A percentile compares a stretch with the other conserved stretches of the same genome.
Evolutionary conservation across 2,888 invertebrate genomes (phyloP).

Genomic region (Pollenia griseotomentosa): DNA sequence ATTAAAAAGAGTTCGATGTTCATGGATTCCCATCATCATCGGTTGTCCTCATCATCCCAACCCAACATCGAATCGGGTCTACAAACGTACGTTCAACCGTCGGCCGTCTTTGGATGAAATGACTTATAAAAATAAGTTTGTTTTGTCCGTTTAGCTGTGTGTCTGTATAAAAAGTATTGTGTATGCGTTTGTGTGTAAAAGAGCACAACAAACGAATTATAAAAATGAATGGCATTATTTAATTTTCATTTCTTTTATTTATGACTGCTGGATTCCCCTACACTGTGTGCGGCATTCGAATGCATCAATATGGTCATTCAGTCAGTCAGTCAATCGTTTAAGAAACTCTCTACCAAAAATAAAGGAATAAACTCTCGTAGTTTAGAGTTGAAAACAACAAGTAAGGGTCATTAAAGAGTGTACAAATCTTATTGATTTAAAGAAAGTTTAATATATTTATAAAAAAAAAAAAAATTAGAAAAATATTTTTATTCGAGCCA

Average conservation of each 20-base stretch:
- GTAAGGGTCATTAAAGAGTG: constrained; percentile 62
- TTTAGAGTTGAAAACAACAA: constrained; percentile 52
- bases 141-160: constrained; percentile 24
- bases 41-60: constrained; percentile 19
- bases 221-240: constrained; percentile 75
- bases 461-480: neutral
- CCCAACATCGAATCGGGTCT: constrained; percentile 10
- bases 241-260: constrained; percentile 68
- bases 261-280: constrained; percentile 64
- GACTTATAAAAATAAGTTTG: constrained; percentile 50
- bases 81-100: constrained; percentile 13
- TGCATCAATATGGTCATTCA: constrained; percentile 44
- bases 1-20: constrained; percentile 65
- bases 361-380: neutral
- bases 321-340: constrained; percentile 18
- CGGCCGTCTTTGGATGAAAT: constrained; percentile 52
- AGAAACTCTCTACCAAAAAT: neutral
- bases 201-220: constrained; percentile 71
- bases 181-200: constrained; percentile 12
- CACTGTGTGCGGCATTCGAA: constrained; percentile 59
- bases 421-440: constrained; percentile 62
- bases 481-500: neutral
- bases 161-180: neutral
- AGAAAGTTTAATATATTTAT: constrained; percentile 49
- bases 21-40: constrained; percentile 51